Base-by-base conservation (phyloP, 2,797 vertebrate species). In the Coregonus ussuriensis region DNA sequence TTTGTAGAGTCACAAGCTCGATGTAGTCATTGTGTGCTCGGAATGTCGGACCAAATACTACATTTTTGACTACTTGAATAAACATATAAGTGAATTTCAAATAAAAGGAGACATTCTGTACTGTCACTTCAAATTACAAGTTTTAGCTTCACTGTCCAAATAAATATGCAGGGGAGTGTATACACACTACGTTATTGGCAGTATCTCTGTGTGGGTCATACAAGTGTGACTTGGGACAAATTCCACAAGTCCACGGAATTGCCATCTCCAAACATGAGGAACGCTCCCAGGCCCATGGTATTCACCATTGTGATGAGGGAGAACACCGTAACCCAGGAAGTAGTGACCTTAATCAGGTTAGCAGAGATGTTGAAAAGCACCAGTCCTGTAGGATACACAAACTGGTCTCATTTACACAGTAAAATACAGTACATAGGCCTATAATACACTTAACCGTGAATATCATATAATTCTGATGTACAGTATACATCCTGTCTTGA, bases 261-360 rank as follows among this genome's bases (percentile, higher is more conserved):
- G 62, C 85, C 84, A 13, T 92, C 90, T 83, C 93, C 94, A 70
- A 93, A 92, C 29, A 85, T 0, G 31, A 94, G 82, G 80, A 91
- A 94, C 73, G 91, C 1, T 6, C 41, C 35, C 0, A 94, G 84
- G 59, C 93, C 93, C 0, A 69, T 35, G 29, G 16, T 9, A 18
- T 94, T 94, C 15, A 94, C 79, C 13, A 92, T 25, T 15, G 73
- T 76, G 77, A 94, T 51, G 79, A 93, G 68, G 18, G 83, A 76
- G 84, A 94, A 93, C 35, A 93, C 78, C 0, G 14, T 31, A 7
- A 85, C 21, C 92, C 93, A 94, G 0, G 92, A 91, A 56, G 59
- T 63, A 0, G 89, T 92, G 76, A 91, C 82, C 78, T 94, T 88
- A 0, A 93, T 92, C 79, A 94, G 69, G 83, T 93, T 93, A n/a